Evolutionary conservation across 92 coral and sea anemone genomes (phyloP).

Genomic region (Diadumene lineata): DNA sequence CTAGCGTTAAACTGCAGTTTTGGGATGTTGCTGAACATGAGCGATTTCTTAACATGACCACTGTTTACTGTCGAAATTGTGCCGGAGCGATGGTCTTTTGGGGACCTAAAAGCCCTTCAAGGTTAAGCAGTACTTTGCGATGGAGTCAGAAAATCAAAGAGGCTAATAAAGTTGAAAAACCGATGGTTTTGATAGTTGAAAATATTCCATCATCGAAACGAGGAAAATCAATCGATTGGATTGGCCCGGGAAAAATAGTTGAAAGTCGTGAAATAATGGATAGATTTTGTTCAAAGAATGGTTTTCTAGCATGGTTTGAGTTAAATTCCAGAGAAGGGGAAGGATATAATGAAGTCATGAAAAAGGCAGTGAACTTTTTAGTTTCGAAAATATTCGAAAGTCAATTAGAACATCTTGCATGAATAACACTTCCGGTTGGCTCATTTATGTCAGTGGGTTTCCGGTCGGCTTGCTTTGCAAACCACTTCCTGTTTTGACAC

Average conservation of each 20-base stretch:
- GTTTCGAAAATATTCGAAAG: slow-evolving; percentile 71
- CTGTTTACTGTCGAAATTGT: slow-evolving; percentile 79
- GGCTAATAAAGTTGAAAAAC: slow-evolving; percentile 65
- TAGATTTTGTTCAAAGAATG: slow-evolving; percentile 74
- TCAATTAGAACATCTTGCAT: slow-evolving; percentile 31
- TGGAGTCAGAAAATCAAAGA: slow-evolving; percentile 89
- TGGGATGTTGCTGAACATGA: slow-evolving; percentile 96
- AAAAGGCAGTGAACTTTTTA: slow-evolving; percentile 72
- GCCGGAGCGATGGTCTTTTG: slow-evolving; percentile 85
- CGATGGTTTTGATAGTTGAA: slow-evolving; percentile 84
- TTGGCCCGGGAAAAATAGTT: slow-evolving; percentile 75
- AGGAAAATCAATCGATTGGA: slow-evolving; percentile 78
- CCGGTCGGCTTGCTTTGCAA: slow-evolving; percentile 14
- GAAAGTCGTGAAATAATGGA: slow-evolving; percentile 68
- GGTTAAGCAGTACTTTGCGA: slow-evolving; percentile 69
- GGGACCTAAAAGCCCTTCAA: slow-evolving; percentile 93
- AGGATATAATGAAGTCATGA: slow-evolving; percentile 78
- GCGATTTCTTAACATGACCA: slow-evolving; percentile 84
- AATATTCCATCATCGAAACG: slow-evolving; percentile 84
- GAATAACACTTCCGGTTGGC: slow-evolving; percentile 6
- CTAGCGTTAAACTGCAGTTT: slow-evolving; percentile 76
- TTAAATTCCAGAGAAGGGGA: slow-evolving; percentile 72
- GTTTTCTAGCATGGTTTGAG: slow-evolving; percentile 82
- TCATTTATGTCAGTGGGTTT: not conserved
- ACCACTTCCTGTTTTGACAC: not conserved